Evolutionary conservation across 2,797 vertebrate genomes (phyloP), one percentile per base, ranked within the genome.

Genomic region (Notolepis coatsorum): DNA sequence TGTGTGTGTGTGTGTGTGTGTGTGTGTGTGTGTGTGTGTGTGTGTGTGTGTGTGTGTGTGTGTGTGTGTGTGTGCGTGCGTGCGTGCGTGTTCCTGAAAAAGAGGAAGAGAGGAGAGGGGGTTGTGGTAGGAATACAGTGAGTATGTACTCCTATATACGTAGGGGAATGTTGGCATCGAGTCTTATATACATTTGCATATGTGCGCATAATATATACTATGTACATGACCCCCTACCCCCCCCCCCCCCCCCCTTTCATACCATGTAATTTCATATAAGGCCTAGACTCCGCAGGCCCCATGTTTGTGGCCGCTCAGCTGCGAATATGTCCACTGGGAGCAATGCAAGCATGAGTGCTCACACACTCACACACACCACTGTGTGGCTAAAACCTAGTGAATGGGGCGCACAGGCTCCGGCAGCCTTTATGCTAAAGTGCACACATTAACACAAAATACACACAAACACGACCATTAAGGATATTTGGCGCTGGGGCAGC

Each of bases 281-380:
- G 41, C 28, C n/a, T n/a, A 18, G 45, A 57, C 70, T 60, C 67
- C 47, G 69, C 59, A 15, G 59, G 57, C 46, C 56, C 9, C 51
- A 12, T 51, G 62, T 74, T 70, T 72, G 61, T 13, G 4, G 49
- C 1, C 45, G 68, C 75, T 84, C 81, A 84, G 80, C 71, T 82
- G 81, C 41, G 31, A 61, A 10, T 24, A 15, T 42, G 52, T 81
- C 76, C 71, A 4, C 71, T 51, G 79, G 71, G 76, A 77, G 59
- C 7, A n/a, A 13, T 42, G 79, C 49, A 68, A 73, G 65, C 69
- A 67, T 73, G 68, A 54, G 15, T 4, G 50, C 63, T 75, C 57
- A 3, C 52, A 46, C n/a, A n/a, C n/a, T n/a, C n/a, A n/a, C n/a
- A 41, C 50, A 46, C 49, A 76, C 63, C 38, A 52, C 61, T 73